Evolutionary conservation across 2,113 vertebrate genomes (phyloP).

Genomic region (Bujurquina vittata): DNA sequence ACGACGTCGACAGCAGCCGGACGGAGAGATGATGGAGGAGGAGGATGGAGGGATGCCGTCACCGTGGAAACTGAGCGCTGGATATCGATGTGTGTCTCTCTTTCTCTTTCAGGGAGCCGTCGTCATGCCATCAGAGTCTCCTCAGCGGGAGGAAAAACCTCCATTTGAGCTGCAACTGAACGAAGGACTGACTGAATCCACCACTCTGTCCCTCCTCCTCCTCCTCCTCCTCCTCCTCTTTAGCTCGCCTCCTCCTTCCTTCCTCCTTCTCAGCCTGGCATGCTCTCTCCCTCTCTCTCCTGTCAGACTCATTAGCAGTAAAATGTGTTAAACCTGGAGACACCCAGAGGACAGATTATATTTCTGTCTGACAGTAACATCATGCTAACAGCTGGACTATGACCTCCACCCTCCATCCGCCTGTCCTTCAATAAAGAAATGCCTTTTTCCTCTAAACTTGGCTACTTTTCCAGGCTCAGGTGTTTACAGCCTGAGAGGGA

Average conservation of each 20-base stretch:
- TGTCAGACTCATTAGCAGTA: conserved; percentile 43
- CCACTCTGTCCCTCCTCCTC: not conserved
- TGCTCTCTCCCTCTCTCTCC: not conserved
- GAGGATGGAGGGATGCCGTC: conserved; percentile 64
- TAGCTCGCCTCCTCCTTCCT: not conserved
- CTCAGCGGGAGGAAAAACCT: conserved; percentile 51
- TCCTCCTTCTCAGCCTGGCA: not conserved
- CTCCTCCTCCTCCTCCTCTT: not conserved
- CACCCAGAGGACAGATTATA: conserved; percentile 26
- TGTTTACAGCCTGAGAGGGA: not conserved
- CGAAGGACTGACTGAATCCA: not conserved
- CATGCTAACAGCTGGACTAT: conserved; percentile 20
- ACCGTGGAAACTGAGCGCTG: conserved; percentile 69
- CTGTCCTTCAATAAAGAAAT: not conserved
- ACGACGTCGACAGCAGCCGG: conserved; percentile 41
- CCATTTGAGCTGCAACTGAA: conserved; percentile 35
- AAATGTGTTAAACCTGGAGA: conserved; percentile 35
- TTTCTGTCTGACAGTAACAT: conserved; percentile 26
- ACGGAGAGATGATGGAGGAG: conserved; percentile 22
- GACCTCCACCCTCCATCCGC: not conserved
- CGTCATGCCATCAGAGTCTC: conserved; percentile 52
- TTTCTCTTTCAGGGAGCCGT: conserved; percentile 46
- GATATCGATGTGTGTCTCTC: conserved; percentile 11
- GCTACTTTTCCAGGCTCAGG: not conserved
- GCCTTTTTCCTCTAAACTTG: not conserved